Evolutionary conservation across 1,140 invertebrate genomes (phyloP), one percentile per base, ranked within the genome.

Genomic region (Samia ricini): DNA sequence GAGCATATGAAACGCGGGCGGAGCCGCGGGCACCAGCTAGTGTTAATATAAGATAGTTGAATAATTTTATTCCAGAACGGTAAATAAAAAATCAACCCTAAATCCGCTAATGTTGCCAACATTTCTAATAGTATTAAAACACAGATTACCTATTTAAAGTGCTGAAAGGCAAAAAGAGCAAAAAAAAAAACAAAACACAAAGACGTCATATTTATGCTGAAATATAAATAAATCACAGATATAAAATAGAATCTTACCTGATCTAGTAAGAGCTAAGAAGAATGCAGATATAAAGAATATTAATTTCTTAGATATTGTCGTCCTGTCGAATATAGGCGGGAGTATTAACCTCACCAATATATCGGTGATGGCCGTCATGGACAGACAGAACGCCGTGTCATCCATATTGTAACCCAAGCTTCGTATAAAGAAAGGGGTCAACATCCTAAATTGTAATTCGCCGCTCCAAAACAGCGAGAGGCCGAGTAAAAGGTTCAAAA

Each of bases 371-470:
- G 94, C 94, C 19, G 94, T 94, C 61, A 95, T 92, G 0, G 94
- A 95, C 18, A 95, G 89, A 74, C 94, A 95, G 64, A 93, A 93
- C 22, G 95, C 95, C 6, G 94, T 92, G 63, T 95, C 94, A 5
- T 89, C 83, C 81, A 93, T 94, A 54, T 91, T 88, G 76, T 94
- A 94, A 63, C 94, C 94, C 64, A 95, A 85, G 72, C 91, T 92
- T 55, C 90, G 89, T 60, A 95, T 93, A 75, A 95, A 95, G 77
- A 95, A 95, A 12, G 95, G 94, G 36, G 93, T 94, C 54, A 95
- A 93, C 91, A 95, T 93, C 81, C 95, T 94, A 76, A 95, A 95
- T 74, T 95, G 95, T 66, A 95, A 91, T 71, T 95, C 94, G 10
- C 94, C 94, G 19, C 94, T 94, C 81, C 94, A 95, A 85, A 94